These are phyloP conservation scores for Myrmecobius fasciatus DNA, from an alignment of 2,113 vertebrate genomes.

Conservation along the genomic window DNA sequence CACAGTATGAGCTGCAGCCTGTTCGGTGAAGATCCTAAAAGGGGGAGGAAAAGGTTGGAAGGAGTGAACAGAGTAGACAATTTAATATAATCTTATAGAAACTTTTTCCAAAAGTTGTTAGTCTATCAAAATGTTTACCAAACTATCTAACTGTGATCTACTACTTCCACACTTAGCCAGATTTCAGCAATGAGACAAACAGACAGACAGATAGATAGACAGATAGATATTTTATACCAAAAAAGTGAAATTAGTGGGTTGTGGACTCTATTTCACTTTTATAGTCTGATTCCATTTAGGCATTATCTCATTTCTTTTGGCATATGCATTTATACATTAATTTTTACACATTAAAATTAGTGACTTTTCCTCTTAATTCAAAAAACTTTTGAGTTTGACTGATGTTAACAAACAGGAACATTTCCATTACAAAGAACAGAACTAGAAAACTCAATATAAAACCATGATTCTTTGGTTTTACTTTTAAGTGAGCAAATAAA, in stretches of 20 bases:
- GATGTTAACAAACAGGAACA: background rate
- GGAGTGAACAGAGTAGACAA: background rate
- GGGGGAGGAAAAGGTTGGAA: background rate
- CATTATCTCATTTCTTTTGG: background rate
- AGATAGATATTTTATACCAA: background rate
- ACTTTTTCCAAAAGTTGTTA: background rate
- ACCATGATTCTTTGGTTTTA: background rate
- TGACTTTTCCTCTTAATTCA: background rate
- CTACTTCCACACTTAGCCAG: background rate
- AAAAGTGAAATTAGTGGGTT: background rate
- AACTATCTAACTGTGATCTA: background rate
- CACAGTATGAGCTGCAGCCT: slow-evolving; percentile 93
- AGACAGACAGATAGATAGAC: background rate
- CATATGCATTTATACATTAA: background rate
- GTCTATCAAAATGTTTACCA: background rate
- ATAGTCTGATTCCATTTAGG: background rate
- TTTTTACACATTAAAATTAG: background rate
- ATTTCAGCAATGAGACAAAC: background rate
- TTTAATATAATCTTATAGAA: background rate
- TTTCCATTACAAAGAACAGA: background rate
- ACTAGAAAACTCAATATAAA: background rate
- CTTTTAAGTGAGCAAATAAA: background rate
- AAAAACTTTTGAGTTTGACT: background rate
- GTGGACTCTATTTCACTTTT: background rate
- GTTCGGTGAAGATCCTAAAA: slow-evolving; percentile 91